phyloP scores from a whole-genome alignment of 64 coral and sea anemone genomes.

The Montipora cactus region DNA sequence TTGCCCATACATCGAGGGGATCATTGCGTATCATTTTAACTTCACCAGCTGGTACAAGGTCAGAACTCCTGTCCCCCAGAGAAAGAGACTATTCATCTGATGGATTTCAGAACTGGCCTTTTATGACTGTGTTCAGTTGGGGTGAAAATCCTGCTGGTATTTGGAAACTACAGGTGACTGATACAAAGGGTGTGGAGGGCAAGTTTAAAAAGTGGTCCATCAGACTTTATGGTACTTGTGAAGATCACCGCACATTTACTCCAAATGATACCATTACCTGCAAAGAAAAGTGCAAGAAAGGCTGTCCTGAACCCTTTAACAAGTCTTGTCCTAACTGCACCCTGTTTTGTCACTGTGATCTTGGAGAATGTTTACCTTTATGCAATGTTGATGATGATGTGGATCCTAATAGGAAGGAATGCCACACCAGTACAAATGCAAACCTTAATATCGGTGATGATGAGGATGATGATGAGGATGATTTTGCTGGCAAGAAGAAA shows the following conservation, averaged over 20 bases:
- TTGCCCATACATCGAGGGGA: slow-evolving; percentile 80
- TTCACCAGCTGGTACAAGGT: slow-evolving; percentile 92
- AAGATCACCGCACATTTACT: slow-evolving; percentile 55
- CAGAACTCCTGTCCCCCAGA: slow-evolving; percentile 81
- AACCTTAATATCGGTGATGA: neutral
- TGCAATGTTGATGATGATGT: slow-evolving; percentile 71
- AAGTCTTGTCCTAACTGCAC: slow-evolving; percentile 78
- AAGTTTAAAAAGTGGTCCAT: slow-evolving; percentile 87
- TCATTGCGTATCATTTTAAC: slow-evolving; percentile 84
- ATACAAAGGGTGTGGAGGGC: slow-evolving; percentile 64
- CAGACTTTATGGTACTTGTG: slow-evolving; percentile 83
- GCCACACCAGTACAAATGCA: slow-evolving; percentile 16
- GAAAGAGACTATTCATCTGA: slow-evolving; percentile 73
- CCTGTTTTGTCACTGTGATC: slow-evolving; percentile 85
- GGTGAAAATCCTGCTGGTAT: slow-evolving; percentile 84
- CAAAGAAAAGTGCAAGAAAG: slow-evolving; percentile 73
- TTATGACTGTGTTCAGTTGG: slow-evolving; percentile 99
- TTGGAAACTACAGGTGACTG: slow-evolving; percentile 80
- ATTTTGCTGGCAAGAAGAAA: neutral
- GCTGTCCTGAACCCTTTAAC: slow-evolving; percentile 70
- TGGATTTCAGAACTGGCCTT: slow-evolving; percentile 96
- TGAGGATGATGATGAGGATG: neutral
- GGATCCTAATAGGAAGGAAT: slow-evolving; percentile 76
- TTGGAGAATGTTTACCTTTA: slow-evolving; percentile 69
- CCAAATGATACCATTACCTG: slow-evolving; percentile 71